Conservation (phyloP, 2,888 invertebrate genomes). For the Dolichomitus sp. region DNA sequence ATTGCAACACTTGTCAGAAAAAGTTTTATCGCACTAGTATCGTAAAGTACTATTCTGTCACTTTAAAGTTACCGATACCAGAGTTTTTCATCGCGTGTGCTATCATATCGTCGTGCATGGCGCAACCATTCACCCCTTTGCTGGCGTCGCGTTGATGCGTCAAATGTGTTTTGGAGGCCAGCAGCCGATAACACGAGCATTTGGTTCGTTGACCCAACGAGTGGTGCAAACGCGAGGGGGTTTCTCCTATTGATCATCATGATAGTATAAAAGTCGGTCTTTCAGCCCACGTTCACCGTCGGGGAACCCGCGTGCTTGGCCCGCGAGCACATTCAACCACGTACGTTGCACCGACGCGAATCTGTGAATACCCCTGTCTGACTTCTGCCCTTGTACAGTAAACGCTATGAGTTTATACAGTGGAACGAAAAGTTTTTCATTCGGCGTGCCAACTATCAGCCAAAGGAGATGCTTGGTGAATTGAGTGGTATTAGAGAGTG, state of each 20-base stretch:
- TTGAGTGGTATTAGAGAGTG: slow-evolving; percentile 50
- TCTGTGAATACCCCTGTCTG: not conserved
- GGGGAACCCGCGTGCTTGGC: not conserved
- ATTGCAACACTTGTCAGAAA: too few relatives aligned
- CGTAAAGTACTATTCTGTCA: too few relatives aligned
- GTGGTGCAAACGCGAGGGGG: slow-evolving; percentile 26
- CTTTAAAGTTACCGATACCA: too few relatives aligned
- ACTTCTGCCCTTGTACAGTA: not conserved
- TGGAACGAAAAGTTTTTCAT: slow-evolving; percentile 54
- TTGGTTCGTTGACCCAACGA: slow-evolving; percentile 56
- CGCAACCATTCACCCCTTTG: slow-evolving; percentile 1
- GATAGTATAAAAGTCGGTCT: slow-evolving; percentile 19
- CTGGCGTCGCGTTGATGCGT: slow-evolving; percentile 18
- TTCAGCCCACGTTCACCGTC: not conserved
- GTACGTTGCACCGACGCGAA: slow-evolving; percentile 36
- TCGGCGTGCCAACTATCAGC: slow-evolving; percentile 36
- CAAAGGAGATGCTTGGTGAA: slow-evolving; percentile 12
- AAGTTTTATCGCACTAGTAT: too few relatives aligned
- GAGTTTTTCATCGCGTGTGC: not conserved
- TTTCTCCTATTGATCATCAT: slow-evolving; percentile 54
- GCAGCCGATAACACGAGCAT: slow-evolving; percentile 7
- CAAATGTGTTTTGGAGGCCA: slow-evolving; percentile 5
- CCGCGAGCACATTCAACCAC: slow-evolving; percentile 37
- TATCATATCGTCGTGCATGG: not conserved
- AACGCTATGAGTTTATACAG: not conserved